Conservation (phyloP, 1,140 invertebrate genomes). For the Pseudobourletiella spinata region DNA sequence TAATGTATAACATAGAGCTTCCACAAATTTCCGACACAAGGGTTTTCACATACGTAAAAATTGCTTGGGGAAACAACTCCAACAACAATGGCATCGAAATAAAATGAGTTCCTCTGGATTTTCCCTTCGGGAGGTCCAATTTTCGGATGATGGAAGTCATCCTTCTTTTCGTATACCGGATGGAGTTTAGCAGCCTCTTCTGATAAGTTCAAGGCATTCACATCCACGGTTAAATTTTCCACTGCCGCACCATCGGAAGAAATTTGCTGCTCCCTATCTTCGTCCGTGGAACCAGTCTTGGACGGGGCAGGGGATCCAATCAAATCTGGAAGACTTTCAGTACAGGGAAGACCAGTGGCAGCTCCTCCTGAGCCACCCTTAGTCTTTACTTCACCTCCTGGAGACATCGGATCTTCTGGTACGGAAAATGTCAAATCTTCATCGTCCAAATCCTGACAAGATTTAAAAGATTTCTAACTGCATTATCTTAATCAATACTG, state of each 20-base stretch:
- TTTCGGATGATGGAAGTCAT: not conserved
- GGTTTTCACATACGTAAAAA: conserved; percentile 5
- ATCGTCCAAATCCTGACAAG: not conserved
- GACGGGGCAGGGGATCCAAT: not conserved
- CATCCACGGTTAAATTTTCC: not conserved
- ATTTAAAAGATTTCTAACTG: not conserved
- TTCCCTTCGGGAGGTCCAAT: not conserved
- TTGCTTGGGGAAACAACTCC: not conserved
- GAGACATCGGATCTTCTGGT: not conserved
- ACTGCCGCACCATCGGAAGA: no score
- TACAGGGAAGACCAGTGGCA: not conserved
- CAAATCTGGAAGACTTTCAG: not conserved
- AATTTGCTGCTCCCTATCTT: no score
- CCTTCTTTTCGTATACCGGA: not conserved
- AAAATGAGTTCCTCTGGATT: not conserved
- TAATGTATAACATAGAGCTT: no score
- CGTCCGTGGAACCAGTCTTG: not conserved
- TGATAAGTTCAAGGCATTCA: not conserved
- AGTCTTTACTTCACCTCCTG: not conserved
- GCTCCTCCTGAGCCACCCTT: not conserved
- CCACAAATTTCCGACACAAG: not conserved
- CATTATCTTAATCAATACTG: not conserved
- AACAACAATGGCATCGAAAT: conserved; percentile 1
- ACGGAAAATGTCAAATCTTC: not conserved
- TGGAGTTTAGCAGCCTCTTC: not conserved